Conservation (phyloP, 2,888 invertebrate genomes). For the Dorcus parallelipipedus region DNA sequence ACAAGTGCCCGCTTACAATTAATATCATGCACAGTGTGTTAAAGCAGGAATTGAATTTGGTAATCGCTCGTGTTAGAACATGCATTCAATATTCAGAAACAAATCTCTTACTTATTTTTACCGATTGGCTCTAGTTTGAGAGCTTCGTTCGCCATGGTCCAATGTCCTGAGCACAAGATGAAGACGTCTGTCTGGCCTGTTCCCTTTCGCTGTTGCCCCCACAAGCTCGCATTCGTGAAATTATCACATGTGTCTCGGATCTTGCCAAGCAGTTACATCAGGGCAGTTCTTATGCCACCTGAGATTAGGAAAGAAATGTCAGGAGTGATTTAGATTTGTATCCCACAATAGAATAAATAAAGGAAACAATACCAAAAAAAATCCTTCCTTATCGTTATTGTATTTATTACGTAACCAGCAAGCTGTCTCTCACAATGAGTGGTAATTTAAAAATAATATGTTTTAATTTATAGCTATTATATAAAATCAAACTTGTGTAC, state of each 20-base stretch:
- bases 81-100: not conserved
- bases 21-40: too few relatives aligned
- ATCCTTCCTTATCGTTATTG: too few relatives aligned
- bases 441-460: too few relatives aligned
- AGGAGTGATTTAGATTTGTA: not conserved
- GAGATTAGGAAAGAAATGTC: conserved; percentile 9
- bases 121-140: conserved; percentile 27
- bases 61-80: too few relatives aligned
- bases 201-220: conserved; percentile 14
- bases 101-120: conserved; percentile 21
- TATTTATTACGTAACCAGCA: too few relatives aligned
- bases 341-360: too few relatives aligned
- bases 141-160: conserved; percentile 25
- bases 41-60: too few relatives aligned
- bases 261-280: conserved; percentile 19
- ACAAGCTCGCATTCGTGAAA: conserved; percentile 11
- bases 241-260: conserved; percentile 17
- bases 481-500: too few relatives aligned
- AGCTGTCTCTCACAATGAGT: too few relatives aligned
- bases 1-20: too few relatives aligned
- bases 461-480: too few relatives aligned
- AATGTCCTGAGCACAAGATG: not conserved
- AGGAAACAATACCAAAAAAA: too few relatives aligned
- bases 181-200: conserved; percentile 7
- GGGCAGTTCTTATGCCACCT: conserved; percentile 13